A percentile compares a stretch with the other conserved stretches of the same genome.
Evolutionary conservation across 2,888 invertebrate genomes (phyloP).

Genomic region (Agrotis exclamationis): DNA sequence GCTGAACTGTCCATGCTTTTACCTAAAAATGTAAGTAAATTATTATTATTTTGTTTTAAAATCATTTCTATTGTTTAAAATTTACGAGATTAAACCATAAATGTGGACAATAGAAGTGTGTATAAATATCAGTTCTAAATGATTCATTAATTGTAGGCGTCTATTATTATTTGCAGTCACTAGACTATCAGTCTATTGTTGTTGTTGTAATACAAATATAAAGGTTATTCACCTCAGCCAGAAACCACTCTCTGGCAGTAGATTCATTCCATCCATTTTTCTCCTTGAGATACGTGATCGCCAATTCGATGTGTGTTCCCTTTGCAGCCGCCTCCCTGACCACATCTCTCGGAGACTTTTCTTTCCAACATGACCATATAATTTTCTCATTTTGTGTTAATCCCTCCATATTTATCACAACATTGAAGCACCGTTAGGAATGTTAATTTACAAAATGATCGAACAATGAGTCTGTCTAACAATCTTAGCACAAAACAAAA

Average conservation of each 20-base stretch:
- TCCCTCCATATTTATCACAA: conserved; percentile 87
- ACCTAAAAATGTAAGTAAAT: conserved; percentile 82
- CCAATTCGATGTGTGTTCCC: conserved; percentile 92
- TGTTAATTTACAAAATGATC: conserved; percentile 37
- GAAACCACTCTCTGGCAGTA: conserved; percentile 90
- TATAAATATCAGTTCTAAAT: not conserved
- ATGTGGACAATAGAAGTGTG: conserved; percentile 1
- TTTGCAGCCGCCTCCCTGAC: conserved; percentile 93
- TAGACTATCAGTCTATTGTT: conserved; percentile 25
- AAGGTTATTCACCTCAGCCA: conserved; percentile 87
- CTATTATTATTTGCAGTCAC: not conserved
- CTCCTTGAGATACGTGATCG: conserved; percentile 90
- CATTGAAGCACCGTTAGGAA: conserved; percentile 43
- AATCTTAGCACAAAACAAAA: conserved; percentile 60
- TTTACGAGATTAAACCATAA: not conserved
- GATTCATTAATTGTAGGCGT: conserved; percentile 9
- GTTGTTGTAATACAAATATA: conserved; percentile 36
- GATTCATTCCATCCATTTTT: conserved; percentile 89
- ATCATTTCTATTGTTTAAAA: not conserved
- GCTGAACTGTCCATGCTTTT: conserved; percentile 92
- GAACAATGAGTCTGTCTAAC: conserved; percentile 47
- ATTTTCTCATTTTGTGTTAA: conserved; percentile 90
- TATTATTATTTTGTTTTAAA: not conserved
- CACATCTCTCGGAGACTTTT: conserved; percentile 92
- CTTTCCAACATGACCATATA: conserved; percentile 93